These are phyloP conservation scores for Euzetes globulus DNA, from an alignment of 2,888 invertebrate species.

Conservation along the genomic window DNA sequence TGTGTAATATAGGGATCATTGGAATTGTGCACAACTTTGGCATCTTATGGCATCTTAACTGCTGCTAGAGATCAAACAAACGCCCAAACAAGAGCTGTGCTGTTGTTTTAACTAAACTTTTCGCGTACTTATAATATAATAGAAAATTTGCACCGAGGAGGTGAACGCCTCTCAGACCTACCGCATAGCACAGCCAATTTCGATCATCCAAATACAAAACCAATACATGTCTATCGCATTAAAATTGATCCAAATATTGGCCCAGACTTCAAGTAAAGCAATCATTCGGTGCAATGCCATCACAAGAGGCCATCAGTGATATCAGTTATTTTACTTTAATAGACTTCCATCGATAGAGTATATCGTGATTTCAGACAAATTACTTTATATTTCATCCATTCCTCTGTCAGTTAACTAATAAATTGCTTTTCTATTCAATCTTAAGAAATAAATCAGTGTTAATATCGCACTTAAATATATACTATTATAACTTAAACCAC, in stretches of 20 bases:
- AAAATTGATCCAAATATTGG: slow-evolving; percentile 1
- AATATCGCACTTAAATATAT: slow-evolving; percentile 1
- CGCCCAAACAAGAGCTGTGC: slow-evolving; percentile 27
- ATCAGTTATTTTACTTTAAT: not conserved
- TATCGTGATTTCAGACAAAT: slow-evolving; percentile 11
- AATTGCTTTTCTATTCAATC: not conserved
- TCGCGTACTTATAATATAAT: slow-evolving; percentile 21
- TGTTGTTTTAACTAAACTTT: slow-evolving; percentile 17
- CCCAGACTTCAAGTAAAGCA: not conserved
- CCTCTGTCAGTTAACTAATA: slow-evolving; percentile 18
- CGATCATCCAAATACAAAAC: not conserved
- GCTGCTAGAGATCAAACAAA: slow-evolving; percentile 14
- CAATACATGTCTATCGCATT: slow-evolving; percentile 9
- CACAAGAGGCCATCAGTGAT: not conserved
- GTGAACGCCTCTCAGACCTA: slow-evolving; percentile 26
- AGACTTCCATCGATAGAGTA: not conserved
- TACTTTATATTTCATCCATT: not conserved
- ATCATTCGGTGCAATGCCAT: not conserved
- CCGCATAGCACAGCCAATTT: not conserved
- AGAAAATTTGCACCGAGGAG: slow-evolving; percentile 23
- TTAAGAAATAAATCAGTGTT: not conserved
- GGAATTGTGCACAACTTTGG: not conserved
- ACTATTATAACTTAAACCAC: not conserved
- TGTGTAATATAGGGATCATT: slow-evolving; percentile 32
- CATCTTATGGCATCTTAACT: slow-evolving; percentile 11